Base-by-base conservation (phyloP, 30 jellyfish, hydroid and myxozoan genomes). In the Mastigias papua region DNA sequence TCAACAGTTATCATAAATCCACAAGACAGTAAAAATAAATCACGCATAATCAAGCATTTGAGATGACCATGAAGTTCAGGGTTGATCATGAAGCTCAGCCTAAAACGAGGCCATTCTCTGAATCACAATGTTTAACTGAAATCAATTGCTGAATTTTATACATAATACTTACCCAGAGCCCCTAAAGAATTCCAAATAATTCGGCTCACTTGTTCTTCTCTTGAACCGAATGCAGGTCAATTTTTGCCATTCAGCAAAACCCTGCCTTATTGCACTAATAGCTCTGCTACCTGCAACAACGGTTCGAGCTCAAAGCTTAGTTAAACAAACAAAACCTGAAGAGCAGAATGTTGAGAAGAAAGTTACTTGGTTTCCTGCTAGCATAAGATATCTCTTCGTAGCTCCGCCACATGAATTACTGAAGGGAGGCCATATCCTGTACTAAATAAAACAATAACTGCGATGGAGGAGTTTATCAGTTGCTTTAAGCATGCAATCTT, bases 191-290 rank as follows among this genome's bases (percentile, higher is more conserved):
- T 82, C 89, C 19, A 90, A 66, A 70, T 90, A 90, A 31, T 84
- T 82, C 58, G 51, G 46, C 42, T 90, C 88, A 28, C 58, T 60
- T 75, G 95, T 75, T 66, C 95, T 48, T 49, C 49, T 32, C 78
- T 49, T 72, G 71, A 90, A 90, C 23, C 95, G 80, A 42, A 90
- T 90, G 63, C 97, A 90, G 0, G 97, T 90, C 35, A 63, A 64
- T 25, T 42, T 57, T 33, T 48, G 80, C 97, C 97, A 90, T 69
- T 90, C 97, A 1, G 69, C 79, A 80, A 90, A 82, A 1, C 91
- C 97, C 48, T 69, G 81, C 0, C 51, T 65, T 1, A 89, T 89
- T 0, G 93, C 90, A n/a, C 30, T 11, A 25, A 46, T 62, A 27
- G 73, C 93, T 2, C 79, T 61, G 19, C 70, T 8, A 42, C 92